Conservation (phyloP, 2,888 invertebrate genomes). For the Temnothorax unifasciatus region DNA sequence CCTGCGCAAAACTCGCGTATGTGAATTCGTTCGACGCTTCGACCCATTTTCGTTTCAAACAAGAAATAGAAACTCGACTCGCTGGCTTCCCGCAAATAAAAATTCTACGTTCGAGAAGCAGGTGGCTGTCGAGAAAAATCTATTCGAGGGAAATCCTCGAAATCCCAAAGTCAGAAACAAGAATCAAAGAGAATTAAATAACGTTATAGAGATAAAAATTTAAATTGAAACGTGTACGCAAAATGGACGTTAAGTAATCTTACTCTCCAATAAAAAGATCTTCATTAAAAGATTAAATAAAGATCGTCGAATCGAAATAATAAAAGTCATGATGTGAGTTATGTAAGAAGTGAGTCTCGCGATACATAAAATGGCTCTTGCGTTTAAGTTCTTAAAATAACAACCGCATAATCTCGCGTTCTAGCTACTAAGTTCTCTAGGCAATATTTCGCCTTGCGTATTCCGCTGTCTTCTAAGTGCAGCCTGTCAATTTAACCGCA, state of each 20-base stretch:
- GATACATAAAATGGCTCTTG: background rate
- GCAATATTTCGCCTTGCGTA: slow-evolving; percentile 25
- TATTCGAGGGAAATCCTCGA: background rate
- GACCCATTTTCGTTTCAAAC: slow-evolving; percentile 24
- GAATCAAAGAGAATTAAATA: background rate
- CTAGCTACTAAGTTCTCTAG: slow-evolving; percentile 5
- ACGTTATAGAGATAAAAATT: background rate
- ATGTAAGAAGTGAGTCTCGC: background rate
- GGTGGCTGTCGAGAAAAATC: background rate
- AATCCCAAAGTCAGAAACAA: background rate
- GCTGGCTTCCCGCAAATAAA: background rate
- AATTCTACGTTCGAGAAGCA: background rate
- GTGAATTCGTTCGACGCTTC: slow-evolving; percentile 33
- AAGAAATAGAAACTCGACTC: slow-evolving; percentile 9
- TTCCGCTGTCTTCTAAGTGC: slow-evolving; percentile 31
- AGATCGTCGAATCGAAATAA: background rate
- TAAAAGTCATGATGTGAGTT: slow-evolving; percentile 10
- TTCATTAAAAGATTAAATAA: background rate
- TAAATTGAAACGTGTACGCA: background rate
- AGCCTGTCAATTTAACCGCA: slow-evolving; percentile 46
- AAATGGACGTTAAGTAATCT: background rate
- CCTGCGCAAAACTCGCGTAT: background rate
- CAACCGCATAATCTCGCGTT: slow-evolving; percentile 10
- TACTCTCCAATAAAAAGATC: background rate
- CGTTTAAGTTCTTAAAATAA: slow-evolving; percentile 12